These are phyloP conservation scores for Philypnodon macrostomus DNA, from an alignment of 2,797 vertebrate species.

Conservation along the genomic window DNA sequence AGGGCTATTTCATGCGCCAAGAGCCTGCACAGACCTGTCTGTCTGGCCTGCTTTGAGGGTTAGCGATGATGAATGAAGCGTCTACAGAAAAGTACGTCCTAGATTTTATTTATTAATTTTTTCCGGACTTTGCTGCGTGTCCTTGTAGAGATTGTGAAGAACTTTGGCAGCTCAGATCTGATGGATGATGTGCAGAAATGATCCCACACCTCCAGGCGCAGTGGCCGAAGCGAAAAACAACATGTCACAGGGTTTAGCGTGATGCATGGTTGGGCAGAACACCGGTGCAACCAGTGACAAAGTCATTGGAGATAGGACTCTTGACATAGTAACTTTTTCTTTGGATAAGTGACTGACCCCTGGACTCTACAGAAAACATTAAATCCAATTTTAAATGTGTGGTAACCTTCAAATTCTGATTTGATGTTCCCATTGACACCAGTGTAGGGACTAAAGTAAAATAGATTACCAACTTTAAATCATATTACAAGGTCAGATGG, in stretches of 20 bases:
- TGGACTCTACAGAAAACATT: no score
- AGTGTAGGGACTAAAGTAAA: no score
- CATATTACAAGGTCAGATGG: no score
- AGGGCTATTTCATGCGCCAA: slow-evolving; percentile 10
- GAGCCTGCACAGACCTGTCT: slow-evolving; percentile 33
- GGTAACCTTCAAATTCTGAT: no score
- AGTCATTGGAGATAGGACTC: not conserved
- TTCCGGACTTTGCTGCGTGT: slow-evolving; percentile 32
- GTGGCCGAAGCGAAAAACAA: slow-evolving; percentile 2
- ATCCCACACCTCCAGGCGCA: slow-evolving; percentile 31
- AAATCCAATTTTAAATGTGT: no score
- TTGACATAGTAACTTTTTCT: slow-evolving; percentile 3
- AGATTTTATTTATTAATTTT: slow-evolving; percentile 25
- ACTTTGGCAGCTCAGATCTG: slow-evolving; percentile 35
- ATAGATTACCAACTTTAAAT: no score
- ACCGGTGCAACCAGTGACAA: not conserved
- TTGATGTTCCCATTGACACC: no score
- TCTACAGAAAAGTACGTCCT: slow-evolving; percentile 26
- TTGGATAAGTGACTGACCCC: no score
- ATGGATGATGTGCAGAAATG: slow-evolving; percentile 46
- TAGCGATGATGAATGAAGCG: slow-evolving; percentile 53
- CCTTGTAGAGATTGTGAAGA: slow-evolving; percentile 41
- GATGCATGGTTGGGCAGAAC: slow-evolving; percentile 19
- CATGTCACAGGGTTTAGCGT: not conserved
- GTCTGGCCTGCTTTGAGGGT: slow-evolving; percentile 23